These are phyloP conservation scores for Tethea ocularis DNA, from an alignment of 2,888 invertebrate genomes.

Conservation along the genomic window DNA sequence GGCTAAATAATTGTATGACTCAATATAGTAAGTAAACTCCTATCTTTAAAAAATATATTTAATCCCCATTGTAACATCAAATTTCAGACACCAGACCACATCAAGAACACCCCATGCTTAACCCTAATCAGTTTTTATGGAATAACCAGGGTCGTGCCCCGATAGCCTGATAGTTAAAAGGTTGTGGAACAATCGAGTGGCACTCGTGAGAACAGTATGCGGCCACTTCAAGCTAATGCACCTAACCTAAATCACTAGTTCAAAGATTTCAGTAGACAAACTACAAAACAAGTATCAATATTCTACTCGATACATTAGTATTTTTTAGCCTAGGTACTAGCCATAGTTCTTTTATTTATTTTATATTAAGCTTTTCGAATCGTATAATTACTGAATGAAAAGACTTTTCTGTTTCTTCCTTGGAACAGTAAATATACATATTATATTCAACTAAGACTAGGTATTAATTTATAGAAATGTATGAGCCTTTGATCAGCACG, in stretches of 20 bases:
- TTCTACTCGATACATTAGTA: too few species aligned
- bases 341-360: too few species aligned
- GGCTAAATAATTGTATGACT: too few species aligned
- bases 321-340: too few species aligned
- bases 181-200: conserved; percentile 73
- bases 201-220: conserved; percentile 71
- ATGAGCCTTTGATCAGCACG: too few species aligned
- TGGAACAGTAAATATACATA: too few species aligned
- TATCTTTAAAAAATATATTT: neutral
- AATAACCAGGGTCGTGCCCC: conserved; percentile 68
- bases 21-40: too few species aligned
- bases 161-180: conserved; percentile 74
- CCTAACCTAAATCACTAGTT: conserved; percentile 34
- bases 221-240: conserved; percentile 52
- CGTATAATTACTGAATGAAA: too few species aligned
- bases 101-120: conserved; percentile 27
- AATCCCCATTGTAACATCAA: neutral
- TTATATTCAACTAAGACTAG: too few species aligned
- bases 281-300: neutral
- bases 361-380: too few species aligned
- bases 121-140: conserved; percentile 57
- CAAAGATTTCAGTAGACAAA: conserved; percentile 1
- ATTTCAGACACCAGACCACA: neutral
- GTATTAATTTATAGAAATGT: too few species aligned
- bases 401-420: too few species aligned